Base-by-base conservation (phyloP, 2,888 invertebrate species). In the Entomobrya proxima region DNA sequence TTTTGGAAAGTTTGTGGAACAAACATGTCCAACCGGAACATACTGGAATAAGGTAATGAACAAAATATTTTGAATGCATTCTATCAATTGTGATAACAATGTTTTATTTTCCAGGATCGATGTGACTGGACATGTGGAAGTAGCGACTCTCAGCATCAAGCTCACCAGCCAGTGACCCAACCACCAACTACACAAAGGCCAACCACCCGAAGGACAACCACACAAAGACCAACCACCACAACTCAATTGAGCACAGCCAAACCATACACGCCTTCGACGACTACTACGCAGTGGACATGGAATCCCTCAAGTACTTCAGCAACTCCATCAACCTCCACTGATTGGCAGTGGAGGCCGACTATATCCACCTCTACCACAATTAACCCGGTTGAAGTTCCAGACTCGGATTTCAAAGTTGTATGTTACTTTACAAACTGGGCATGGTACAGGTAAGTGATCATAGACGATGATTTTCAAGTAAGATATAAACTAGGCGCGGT, bases 371-470 rank as follows among this genome's bases (percentile, higher is more conserved):
- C 88, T 1, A 88, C 88, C 2, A 88, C 88, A 1, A 86, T 88
- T 44, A 61, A 86, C 72, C 88, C 89, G 2, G 50, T 90, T 1
- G 82, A 89, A 24, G 84, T 90, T 35, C 87, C 88, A 15, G 85
- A 78, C 0, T 86, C 89, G 2, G 89, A 93, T 32, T 96, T 94
- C 91, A 97, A 96, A 93, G 95, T 97, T 0, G 95, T 97, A 4
- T 97, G 97, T 91, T 97, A 97, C 91, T 97, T 97, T 91, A 97
- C 97, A 0, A 97, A 97, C 91, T 98, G 97, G 97, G 96, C 97
- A 32, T 97, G 97, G 96, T 97, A 97, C 92, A 91, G 91, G 91
- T 92, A 77, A 85, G 27, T 7, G 27, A 32, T 58, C 2, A 24
- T 58, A 27, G 1, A 6, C 21, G 58, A 58, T 24, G 4, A 35